Conservation (phyloP, 2,888 invertebrate genomes). For the Leptarthrus brevirostris region DNA sequence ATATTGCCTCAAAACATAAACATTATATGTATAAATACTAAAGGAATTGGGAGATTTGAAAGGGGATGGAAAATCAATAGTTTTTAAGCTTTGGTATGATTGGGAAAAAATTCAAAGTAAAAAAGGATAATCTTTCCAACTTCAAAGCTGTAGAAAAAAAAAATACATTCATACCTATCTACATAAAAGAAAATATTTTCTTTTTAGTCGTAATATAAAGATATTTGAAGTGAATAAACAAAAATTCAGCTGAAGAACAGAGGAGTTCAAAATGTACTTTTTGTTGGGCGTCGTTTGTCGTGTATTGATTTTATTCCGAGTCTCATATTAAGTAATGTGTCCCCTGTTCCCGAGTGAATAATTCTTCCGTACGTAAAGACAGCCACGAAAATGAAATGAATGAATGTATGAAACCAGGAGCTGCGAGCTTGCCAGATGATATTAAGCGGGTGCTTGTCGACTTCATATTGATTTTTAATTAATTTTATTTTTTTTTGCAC, state of each 20-base stretch:
- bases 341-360: slow-evolving; percentile 27
- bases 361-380: slow-evolving; percentile 49
- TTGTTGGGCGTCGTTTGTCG: slow-evolving; percentile 53
- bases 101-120: slow-evolving; percentile 48
- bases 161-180: slow-evolving; percentile 29
- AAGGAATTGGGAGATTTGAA: neutral
- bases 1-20: neutral
- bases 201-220: slow-evolving; percentile 37
- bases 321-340: slow-evolving; percentile 54
- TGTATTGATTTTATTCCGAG: slow-evolving; percentile 54
- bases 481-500: slow-evolving; percentile 29
- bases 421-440: slow-evolving; percentile 43
- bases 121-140: slow-evolving; percentile 52
- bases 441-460: slow-evolving; percentile 46
- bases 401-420: slow-evolving; percentile 50
- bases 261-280: slow-evolving; percentile 42
- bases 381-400: slow-evolving; percentile 53
- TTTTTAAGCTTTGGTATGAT: slow-evolving; percentile 51
- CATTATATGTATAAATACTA: neutral
- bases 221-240: slow-evolving; percentile 28
- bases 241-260: slow-evolving; percentile 8
- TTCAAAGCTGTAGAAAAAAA: slow-evolving; percentile 5
- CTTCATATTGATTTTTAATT: slow-evolving; percentile 53
- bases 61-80: slow-evolving; percentile 51
- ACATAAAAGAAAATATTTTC: slow-evolving; percentile 32